Base-by-base conservation (phyloP, 2,888 invertebrate genomes). In the Mechanitis mazaeus region DNA sequence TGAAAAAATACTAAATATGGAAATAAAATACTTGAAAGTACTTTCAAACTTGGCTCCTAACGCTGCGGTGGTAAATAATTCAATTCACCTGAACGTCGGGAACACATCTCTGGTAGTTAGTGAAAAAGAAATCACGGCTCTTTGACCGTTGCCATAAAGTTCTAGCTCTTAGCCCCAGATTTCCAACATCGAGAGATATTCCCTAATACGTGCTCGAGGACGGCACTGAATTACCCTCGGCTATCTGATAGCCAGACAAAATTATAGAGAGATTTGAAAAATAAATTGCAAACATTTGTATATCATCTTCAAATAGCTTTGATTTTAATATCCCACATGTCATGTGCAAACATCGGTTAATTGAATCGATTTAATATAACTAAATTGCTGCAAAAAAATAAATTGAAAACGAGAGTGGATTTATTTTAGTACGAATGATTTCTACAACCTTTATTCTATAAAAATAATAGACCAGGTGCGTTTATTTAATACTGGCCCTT, bases 211-310 rank as follows among this genome's bases (percentile, higher is more conserved):
- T 80, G 64, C 70, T 68, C 72, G 73, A 73, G 74, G 73, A 73
- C 74, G 76, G 76, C 75, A 77, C 76, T 78, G 78, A 81, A 83
- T 84, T 83, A 81, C 78, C 75, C 20, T 20, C 50, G 64, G 63
- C 59, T 62, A 62, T 57, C 59, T 65, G 64, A 60, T 56, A 58
- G 64, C 55, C 20, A 65, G 63, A 59, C 63, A 35, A 54, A 64
- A 54, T 66, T 64, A 61, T 61, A 60, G 55, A 65, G 56, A 59
- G 59, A 60, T 61, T 64, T 58, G 59, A 38, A 60, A 20, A 46
- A 55, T 59, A 56, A 28, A 54, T 54, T 53, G 50, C 50, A 31
- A 50, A 50, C 31, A 31, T 50, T 50, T 50, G 31, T 50, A 11
- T 50, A 50, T 9, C 31, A 50, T 50, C 31, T 50, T 7, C 9